Evolutionary conservation across 2,113 vertebrate species (phyloP), one percentile per base, ranked within the genome.

Genomic region (Dicentrarchus labrax): DNA sequence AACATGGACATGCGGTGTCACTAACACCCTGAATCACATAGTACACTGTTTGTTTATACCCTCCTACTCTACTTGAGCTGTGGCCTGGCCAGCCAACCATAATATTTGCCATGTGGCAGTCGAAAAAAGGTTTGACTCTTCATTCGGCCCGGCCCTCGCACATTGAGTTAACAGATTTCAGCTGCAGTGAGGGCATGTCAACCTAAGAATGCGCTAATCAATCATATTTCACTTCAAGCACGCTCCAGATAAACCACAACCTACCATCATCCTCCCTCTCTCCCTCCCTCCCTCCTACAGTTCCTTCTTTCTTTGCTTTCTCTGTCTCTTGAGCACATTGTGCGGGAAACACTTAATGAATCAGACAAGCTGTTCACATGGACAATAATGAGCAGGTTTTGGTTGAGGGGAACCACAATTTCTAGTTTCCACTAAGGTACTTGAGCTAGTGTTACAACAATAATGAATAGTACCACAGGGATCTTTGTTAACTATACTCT

Each of bases 361-460:
- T 93, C 87, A 92, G 91, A 94, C 86, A 88, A 93, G 90, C 87
- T 93, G 91, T 92, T 93, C 93, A 90, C 92, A 93, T 86, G 90
- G 86, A 93, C 91, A 91, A 85, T 95, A 94, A 95, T 94, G 94
- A 95, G 91, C 86, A 79, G 88, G 92, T 94, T 94, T 92, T 91
- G 87, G 90, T 93, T 92, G 89, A 91, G 86, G 83, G 80, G 77
- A 91, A 93, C 90, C 89, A 86, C 94, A 91, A 89, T 87, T 90
- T 90, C 84, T 88, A 45, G 72, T 90, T 91, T 90, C 83, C 90
- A 86, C 89, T 70, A 75, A 89, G 89, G 89, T 86, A 88, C 82
- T 88, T 74, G 76, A 91, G 86, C 80, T 77, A 59, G 82, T 90
- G 90, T 89, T 88, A 82, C 77, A 90, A 79, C 85, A 76, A 76